phyloP scores from a whole-genome alignment of 2,797 vertebrate genomes.

The Menidia menidia region DNA sequence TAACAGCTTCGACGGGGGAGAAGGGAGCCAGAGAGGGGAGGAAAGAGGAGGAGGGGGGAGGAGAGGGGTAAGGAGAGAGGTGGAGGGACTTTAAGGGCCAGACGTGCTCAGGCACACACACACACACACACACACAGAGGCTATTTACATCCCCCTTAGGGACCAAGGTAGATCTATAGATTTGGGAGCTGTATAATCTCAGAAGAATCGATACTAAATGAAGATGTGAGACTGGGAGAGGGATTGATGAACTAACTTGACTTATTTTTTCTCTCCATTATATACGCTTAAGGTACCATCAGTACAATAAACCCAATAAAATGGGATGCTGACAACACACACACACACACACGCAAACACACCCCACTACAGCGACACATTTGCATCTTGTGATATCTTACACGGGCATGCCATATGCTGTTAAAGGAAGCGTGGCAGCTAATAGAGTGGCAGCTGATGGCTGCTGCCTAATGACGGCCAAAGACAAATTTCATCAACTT shows the following conservation, averaged over 20 bases:
- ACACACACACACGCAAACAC: background rate
- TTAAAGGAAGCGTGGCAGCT: constrained; percentile 82
- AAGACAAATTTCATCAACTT: constrained; percentile 85
- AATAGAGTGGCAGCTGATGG: constrained; percentile 83
- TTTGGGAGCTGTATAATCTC: constrained; percentile 52
- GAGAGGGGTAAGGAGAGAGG: constrained; percentile 60
- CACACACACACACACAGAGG: constrained; percentile 22
- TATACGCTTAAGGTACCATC: constrained; percentile 26
- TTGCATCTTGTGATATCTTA: constrained; percentile 84
- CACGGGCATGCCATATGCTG: constrained; percentile 81
- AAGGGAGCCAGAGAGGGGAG: constrained; percentile 76
- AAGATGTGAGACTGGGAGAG: constrained; percentile 46
- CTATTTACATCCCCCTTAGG: constrained; percentile 60
- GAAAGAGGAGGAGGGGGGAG: constrained; percentile 57
- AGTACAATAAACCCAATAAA: constrained; percentile 29
- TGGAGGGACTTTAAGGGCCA: constrained; percentile 72
- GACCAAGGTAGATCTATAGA: constrained; percentile 46
- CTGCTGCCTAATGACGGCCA: constrained; percentile 81
- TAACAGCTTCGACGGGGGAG: constrained; percentile 88
- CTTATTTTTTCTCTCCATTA: constrained; percentile 7
- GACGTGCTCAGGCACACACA: constrained; percentile 44
- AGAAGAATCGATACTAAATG: constrained; percentile 70
- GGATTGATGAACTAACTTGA: constrained; percentile 28
- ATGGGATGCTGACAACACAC: constrained; percentile 19
- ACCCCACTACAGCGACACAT: constrained; percentile 58